phyloP scores from a whole-genome alignment of 2,113 vertebrate genomes.

The Pleuronectes platessa region DNA sequence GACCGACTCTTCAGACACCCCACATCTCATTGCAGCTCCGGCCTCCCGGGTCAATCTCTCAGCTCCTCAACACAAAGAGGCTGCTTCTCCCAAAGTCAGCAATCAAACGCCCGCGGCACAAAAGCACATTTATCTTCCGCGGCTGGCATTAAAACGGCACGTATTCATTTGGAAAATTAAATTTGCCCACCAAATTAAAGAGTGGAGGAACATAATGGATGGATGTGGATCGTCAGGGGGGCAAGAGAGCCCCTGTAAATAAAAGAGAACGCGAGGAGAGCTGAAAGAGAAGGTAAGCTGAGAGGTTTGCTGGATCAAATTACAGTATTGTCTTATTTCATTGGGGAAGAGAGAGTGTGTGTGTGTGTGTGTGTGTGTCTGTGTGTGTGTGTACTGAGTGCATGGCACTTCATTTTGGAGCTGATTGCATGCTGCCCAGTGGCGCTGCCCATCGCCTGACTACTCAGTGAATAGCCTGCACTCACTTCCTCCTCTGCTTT shows the following conservation, averaged over 20 bases:
- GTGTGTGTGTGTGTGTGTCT: constrained; percentile 2
- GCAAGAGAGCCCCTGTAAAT: constrained; percentile 52
- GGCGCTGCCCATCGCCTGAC: constrained; percentile 48
- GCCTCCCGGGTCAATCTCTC: constrained; percentile 46
- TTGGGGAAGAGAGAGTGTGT: constrained; percentile 56
- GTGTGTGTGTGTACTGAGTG: constrained; percentile 11
- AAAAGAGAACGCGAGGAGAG: constrained; percentile 49
- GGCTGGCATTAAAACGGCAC: constrained; percentile 68
- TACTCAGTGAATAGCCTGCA: constrained; percentile 54
- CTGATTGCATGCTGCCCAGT: constrained; percentile 62
- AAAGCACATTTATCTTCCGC: constrained; percentile 75
- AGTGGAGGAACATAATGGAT: constrained; percentile 73
- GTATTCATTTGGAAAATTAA: constrained; percentile 80
- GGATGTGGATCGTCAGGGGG: constrained; percentile 59
- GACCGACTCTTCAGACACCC: constrained; percentile 19
- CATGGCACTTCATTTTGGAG: constrained; percentile 70
- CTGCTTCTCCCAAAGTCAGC: constrained; percentile 69
- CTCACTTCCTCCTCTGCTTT: constrained; percentile 48
- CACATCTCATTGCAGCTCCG: constrained; percentile 36
- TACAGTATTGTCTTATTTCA: constrained; percentile 70
- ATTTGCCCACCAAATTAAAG: constrained; percentile 80
- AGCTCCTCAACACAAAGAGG: constrained; percentile 55
- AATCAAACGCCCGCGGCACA: constrained; percentile 73
- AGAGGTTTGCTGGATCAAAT: constrained; percentile 70
- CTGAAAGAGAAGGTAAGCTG: constrained; percentile 61